Percentiles rank a stretch among this genome's conserved stretches.
phyloP scores from a whole-genome alignment of 2,888 invertebrate genomes.

The Drosophila recens region DNA sequence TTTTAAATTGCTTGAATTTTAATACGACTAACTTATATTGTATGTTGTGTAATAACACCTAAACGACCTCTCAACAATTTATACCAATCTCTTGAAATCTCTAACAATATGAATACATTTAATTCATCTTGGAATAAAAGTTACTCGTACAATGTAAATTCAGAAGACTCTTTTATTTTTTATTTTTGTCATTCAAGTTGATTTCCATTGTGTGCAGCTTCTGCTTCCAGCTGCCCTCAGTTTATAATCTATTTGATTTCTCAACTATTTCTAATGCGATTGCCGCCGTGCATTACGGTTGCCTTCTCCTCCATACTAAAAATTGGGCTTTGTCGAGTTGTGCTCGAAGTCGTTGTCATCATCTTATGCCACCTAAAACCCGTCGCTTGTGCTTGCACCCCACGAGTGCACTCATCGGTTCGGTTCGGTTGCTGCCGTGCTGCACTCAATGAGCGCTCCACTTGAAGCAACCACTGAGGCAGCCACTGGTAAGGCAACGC shows the following conservation, averaged over 20 bases:
- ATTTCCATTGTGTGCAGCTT: constrained; percentile 55
- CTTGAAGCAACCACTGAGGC: constrained; percentile 45
- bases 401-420: constrained; percentile 68
- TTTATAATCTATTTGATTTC: constrained; percentile 77
- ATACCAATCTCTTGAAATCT: constrained; percentile 2
- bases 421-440: constrained; percentile 29
- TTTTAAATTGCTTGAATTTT: too few relatives aligned
- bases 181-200: constrained; percentile 46
- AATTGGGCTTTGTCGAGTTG: constrained; percentile 55
- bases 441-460: constrained; percentile 57
- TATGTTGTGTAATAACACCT: constrained; percentile 2
- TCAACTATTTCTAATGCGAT: constrained; percentile 82
- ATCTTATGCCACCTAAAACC: constrained; percentile 63
- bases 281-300: constrained; percentile 67
- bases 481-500: constrained; percentile 22
- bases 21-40: background rate
- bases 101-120: constrained; percentile 10
- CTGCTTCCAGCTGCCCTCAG: constrained; percentile 13
- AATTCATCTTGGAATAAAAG: constrained; percentile 12
- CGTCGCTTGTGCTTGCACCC: constrained; percentile 44
- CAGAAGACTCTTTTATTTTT: constrained; percentile 25
- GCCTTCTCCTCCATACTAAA: constrained; percentile 35
- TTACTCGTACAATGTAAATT: constrained; percentile 43
- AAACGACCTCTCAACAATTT: constrained; percentile 7
- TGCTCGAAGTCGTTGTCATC: constrained; percentile 54